Base-by-base conservation (phyloP, 2,888 invertebrate species). In the Agrotis segetum region DNA sequence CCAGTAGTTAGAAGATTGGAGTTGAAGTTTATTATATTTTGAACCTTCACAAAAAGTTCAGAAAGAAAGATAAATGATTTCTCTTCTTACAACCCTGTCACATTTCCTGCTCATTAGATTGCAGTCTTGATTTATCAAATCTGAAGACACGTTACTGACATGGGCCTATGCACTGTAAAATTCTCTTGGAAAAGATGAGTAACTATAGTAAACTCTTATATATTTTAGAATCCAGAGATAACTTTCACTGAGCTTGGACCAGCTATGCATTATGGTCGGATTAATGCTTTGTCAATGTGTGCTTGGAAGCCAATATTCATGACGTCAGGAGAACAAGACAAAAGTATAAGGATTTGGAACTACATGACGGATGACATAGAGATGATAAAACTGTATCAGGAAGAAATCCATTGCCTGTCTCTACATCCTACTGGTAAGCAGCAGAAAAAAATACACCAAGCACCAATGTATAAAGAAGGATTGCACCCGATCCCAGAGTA, bases 271-370 rank as follows among this genome's bases (percentile, higher is more conserved):
- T 97, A 98, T 75, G 98, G 98, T 0, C 96, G 97, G 14, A 98
- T 99, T 56, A 97, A 97, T 55, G 97, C 98, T 5, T 93, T 99
- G 49, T 98, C 98, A 3, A 97, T 98, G 82, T 99, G 99, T 88
- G 97, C 98, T 1, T 98, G 99, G 98, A 99, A 99, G 90, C 98
- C 99, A 0, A 97, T 99, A 68, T 97, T 99, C 77, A 97, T 99
- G 94, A 99, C 99, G 0, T 96, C 97, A 4, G 98, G 98, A 58
- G 97, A 97, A 77, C 95, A 97, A 61, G 99, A 99, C 91, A 97
- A 98, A 83, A 98, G 98, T 50, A 97, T 99, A 62, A 97, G 99
- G 66, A 97, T 99, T 59, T 99, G 99, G 99, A 98, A 99, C 90
- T 99, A 98, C 90, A 98, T 98, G 93, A 98, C 97, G 0, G 97